A percentile compares a stretch with the other conserved stretches of the same genome.
phyloP scores from a whole-genome alignment of 2,113 vertebrate species.

The Chrysochloris asiatica region DNA sequence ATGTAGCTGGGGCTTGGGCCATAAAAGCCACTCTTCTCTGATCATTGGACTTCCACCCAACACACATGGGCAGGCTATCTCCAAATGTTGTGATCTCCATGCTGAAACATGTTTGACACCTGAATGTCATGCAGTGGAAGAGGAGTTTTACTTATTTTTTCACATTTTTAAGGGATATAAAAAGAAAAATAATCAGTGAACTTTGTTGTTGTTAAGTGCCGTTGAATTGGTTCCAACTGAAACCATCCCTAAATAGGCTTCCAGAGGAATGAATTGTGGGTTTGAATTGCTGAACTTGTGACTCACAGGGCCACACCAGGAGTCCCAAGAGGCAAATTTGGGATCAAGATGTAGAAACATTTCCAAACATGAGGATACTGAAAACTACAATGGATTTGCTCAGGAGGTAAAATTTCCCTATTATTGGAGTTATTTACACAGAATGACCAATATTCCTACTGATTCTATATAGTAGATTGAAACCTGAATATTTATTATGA shows the following conservation, averaged over 20 bases:
- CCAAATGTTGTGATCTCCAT: neutral
- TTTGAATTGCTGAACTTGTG: too few species aligned
- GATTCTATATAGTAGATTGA: neutral
- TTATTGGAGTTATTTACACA: neutral
- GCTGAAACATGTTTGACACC: neutral
- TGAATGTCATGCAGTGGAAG: neutral
- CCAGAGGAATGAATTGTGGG: too few species aligned
- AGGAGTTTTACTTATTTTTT: conserved; percentile 10
- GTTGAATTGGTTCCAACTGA: too few species aligned
- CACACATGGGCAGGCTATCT: too few species aligned
- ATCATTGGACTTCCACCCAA: neutral
- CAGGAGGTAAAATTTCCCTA: neutral
- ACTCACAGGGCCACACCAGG: too few species aligned
- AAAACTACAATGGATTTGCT: neutral
- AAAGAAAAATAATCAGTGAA: neutral
- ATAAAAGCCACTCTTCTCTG: neutral
- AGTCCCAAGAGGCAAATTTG: neutral
- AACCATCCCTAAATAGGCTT: too few species aligned
- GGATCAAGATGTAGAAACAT: neutral
- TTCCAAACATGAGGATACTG: neutral
- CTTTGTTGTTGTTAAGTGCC: too few species aligned
- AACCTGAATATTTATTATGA: neutral
- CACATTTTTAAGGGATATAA: conserved; percentile 7
- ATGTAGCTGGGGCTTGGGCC: rapidly evolving
- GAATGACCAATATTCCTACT: neutral